Evolutionary conservation across 2,888 invertebrate genomes (phyloP).

Genomic region (Periphyllus acericola): DNA sequence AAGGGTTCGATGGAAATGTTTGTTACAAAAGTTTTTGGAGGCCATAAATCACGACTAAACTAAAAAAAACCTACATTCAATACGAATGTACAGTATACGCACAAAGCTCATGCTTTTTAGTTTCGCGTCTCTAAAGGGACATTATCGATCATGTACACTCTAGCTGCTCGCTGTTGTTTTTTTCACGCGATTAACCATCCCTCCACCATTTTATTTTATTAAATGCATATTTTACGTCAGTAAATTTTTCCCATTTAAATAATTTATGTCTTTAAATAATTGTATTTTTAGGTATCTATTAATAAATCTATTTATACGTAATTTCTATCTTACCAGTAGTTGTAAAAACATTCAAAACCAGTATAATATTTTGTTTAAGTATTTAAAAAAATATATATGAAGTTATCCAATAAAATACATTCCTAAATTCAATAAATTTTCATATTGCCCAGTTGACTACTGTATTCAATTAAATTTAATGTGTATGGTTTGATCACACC

Average conservation of each 20-base stretch:
- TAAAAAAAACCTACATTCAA: conserved; percentile 46
- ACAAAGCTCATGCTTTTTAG: conserved; percentile 42
- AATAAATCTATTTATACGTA: too few relatives aligned
- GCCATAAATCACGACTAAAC: conserved; percentile 49
- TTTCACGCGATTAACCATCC: conserved; percentile 46
- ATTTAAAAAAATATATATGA: neutral
- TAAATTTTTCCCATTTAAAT: conserved; percentile 14
- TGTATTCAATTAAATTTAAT: neutral
- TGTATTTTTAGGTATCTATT: neutral
- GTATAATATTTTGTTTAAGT: neutral
- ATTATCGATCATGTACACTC: conserved; percentile 52
- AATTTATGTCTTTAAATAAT: neutral
- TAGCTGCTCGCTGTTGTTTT: conserved; percentile 46
- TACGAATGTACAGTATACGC: conserved; percentile 20
- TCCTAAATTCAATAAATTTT: neutral
- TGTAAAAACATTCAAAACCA: neutral
- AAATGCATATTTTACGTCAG: conserved; percentile 15
- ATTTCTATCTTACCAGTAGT: too few relatives aligned
- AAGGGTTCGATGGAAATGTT: conserved; percentile 38
- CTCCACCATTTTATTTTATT: neutral
- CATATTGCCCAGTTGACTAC: neutral
- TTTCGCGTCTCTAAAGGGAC: conserved; percentile 36
- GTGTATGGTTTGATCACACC: neutral
- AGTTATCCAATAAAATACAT: neutral
- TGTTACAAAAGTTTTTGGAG: conserved; percentile 40